Conservation (phyloP, 2,797 vertebrate species). For the Enteromius argenteus region DNA sequence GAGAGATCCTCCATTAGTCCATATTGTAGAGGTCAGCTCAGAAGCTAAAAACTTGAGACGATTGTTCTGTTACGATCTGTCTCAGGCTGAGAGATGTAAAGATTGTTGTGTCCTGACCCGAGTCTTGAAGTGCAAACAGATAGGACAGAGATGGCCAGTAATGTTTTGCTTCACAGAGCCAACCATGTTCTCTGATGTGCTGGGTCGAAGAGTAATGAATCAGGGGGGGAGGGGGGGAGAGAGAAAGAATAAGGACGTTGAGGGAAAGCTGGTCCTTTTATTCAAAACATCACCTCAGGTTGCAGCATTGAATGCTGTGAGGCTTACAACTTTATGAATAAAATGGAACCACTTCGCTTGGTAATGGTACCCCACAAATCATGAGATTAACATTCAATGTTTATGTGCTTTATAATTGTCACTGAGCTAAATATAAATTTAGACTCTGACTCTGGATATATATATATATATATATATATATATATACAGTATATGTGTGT, state of each 20-base stretch:
- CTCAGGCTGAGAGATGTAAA: constrained; percentile 17
- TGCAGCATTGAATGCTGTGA: neutral
- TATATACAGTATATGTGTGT: too few species aligned
- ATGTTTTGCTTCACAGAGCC: constrained; percentile 46
- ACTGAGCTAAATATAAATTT: neutral
- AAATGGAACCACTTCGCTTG: neutral
- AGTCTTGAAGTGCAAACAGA: constrained; percentile 47
- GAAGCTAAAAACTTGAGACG: neutral
- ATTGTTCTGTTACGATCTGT: constrained; percentile 11
- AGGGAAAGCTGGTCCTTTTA: neutral
- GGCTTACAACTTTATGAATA: neutral
- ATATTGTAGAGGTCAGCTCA: constrained; percentile 7
- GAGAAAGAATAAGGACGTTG: neutral
- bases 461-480: too few species aligned
- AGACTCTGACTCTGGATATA: too few species aligned
- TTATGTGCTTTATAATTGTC: neutral
- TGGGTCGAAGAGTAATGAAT: neutral
- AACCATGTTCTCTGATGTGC: constrained; percentile 15
- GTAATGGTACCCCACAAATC: neutral
- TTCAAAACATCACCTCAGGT: neutral
- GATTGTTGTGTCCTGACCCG: constrained; percentile 33
- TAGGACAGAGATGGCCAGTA: constrained; percentile 18
- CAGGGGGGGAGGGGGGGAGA: neutral
- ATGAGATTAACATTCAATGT: neutral
- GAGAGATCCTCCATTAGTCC: constrained; percentile 10